Evolutionary conservation across 37 sponge, comb jelly and placozoan species (phyloP).

Genomic region (Axinella damicornis): DNA sequence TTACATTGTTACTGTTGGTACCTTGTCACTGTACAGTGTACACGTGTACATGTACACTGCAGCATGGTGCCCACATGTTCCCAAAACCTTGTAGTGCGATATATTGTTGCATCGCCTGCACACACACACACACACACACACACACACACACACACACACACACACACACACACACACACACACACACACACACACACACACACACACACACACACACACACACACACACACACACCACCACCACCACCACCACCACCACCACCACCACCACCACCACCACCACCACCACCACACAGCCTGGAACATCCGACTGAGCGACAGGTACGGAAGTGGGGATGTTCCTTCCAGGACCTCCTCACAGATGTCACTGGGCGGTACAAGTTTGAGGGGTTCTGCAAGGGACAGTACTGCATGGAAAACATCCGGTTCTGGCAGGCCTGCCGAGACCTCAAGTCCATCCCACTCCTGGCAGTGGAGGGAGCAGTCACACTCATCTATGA

Average conservation of each 20-base stretch:
- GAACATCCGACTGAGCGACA: slow-evolving; percentile 44
- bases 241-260: background rate
- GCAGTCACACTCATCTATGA: slow-evolving; percentile 71
- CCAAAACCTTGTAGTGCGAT: too few relatives aligned
- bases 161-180: background rate
- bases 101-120: too few relatives aligned
- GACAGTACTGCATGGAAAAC: slow-evolving; percentile 72
- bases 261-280: too few relatives aligned
- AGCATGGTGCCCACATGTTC: too few relatives aligned
- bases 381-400: slow-evolving; percentile 77
- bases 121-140: background rate
- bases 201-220: background rate
- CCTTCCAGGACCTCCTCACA: slow-evolving; percentile 62
- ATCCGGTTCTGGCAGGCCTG: slow-evolving; percentile 83
- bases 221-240: background rate
- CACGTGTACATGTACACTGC: too few relatives aligned
- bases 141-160: background rate
- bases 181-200: background rate
- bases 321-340: slow-evolving; percentile 71
- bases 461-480: slow-evolving; percentile 42
- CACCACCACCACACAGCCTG: slow-evolving; percentile 51
- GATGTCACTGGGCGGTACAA: slow-evolving; percentile 72
- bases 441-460: slow-evolving; percentile 68
- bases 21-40: too few relatives aligned
- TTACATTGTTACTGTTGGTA: too few relatives aligned